Percentiles rank a stretch among this genome's conserved stretches.
Evolutionary conservation across 2,888 invertebrate genomes (phyloP).

Genomic region (Isotomurus palustris): DNA sequence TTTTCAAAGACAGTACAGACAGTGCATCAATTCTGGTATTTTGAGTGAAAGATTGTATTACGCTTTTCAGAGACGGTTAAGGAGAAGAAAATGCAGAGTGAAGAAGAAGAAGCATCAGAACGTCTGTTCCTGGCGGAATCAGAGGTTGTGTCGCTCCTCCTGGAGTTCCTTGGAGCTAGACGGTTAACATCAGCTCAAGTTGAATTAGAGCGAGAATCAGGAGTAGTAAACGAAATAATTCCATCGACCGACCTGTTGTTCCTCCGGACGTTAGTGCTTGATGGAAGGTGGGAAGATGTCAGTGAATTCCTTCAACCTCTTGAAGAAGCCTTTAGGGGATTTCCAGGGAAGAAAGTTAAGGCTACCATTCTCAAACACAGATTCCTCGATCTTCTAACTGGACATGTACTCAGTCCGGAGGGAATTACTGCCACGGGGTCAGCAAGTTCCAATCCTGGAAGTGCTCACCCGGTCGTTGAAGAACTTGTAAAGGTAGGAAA

Average conservation of each 20-base stretch:
- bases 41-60: no score
- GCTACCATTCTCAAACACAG: slow-evolving; percentile 43
- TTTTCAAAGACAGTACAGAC: no score
- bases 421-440: slow-evolving; percentile 25
- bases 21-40: no score
- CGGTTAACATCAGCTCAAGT: slow-evolving; percentile 76
- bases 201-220: slow-evolving; percentile 90
- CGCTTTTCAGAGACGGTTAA: slow-evolving; percentile 3
- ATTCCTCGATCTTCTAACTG: slow-evolving; percentile 41
- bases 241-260: slow-evolving; percentile 86
- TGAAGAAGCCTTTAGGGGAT: slow-evolving; percentile 53
- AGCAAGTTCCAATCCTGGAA: slow-evolving; percentile 37
- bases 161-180: slow-evolving; percentile 82
- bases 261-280: slow-evolving; percentile 86
- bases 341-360: slow-evolving; percentile 44
- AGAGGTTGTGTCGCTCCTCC: slow-evolving; percentile 76
- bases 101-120: slow-evolving; percentile 28
- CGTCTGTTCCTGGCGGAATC: slow-evolving; percentile 65
- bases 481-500: slow-evolving; percentile 46
- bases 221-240: slow-evolving; percentile 86
- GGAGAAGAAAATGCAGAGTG: no score
- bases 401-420: slow-evolving; percentile 30
- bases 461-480: slow-evolving; percentile 41
- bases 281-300: slow-evolving; percentile 98
- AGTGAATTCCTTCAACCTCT: slow-evolving; percentile 93